Evolutionary conservation across 2,888 invertebrate genomes (phyloP), one percentile per base, ranked within the genome.

Genomic region (Troilus luridus): DNA sequence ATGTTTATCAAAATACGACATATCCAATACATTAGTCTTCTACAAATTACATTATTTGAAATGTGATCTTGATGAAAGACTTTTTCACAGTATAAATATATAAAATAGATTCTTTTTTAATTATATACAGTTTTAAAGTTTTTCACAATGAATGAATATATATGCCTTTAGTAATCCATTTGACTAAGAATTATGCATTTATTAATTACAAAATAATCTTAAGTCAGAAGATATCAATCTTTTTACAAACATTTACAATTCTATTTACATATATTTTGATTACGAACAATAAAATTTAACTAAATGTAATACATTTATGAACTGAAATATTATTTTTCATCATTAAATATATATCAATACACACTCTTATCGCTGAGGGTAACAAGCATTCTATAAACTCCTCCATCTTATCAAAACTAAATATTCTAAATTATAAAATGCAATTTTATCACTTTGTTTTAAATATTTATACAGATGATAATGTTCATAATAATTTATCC

Each of bases 241-340:
- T 85, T 85, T 85, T 85, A 85, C 85, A 85, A 85, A 85, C 21
- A 56, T 85, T 21, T 85, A 85, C 85, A 85, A 85, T 56, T n/a
- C 85, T 85, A 85, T 85, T 2, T 85, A 85, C 85, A 85, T 54
- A 58, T 58, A 58, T 85, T 85, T 85, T 85, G 85, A 85, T 85
- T 85, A 58, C n/a, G 56, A 85, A 54, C 85, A 58, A 58, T 85
- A 85, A 21, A 56, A 85, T 56, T 85, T 56, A 85, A 85, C n/a
- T 58, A 85, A 54, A 58, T 85, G 11, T 41, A 85, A 85, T 85
- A 85, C 54, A 85, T 54, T 85, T 85, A 85, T 56, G n/a, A 85
- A 85, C 54, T 3, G 3, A 85, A 85, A 54, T 85, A 77, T n/a
- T n/a, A 85, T 85, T 58, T 56, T 19, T 56, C 0, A 56, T 85